These are phyloP conservation scores for Drosophila pandora DNA, from an alignment of 1,140 invertebrate species.

Conservation along the genomic window DNA sequence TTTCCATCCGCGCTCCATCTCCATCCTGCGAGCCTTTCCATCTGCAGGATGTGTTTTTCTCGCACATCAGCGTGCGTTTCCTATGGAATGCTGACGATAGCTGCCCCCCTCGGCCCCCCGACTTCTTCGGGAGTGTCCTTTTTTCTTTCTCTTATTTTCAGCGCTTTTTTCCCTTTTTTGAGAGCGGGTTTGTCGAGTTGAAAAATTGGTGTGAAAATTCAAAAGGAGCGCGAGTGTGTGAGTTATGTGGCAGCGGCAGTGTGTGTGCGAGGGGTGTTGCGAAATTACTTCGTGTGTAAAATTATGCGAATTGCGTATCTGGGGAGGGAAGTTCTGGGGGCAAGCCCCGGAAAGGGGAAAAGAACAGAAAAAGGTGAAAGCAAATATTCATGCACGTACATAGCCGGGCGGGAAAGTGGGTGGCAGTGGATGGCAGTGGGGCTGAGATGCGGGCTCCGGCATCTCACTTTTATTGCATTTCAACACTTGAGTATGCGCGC, in stretches of 20 bases:
- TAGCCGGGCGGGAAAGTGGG: slow-evolving; percentile 11
- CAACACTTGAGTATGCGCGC: slow-evolving; percentile 76
- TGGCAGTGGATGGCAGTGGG: slow-evolving; percentile 8
- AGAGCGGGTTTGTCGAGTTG: slow-evolving; percentile 79
- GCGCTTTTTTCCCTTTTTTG: slow-evolving; percentile 44
- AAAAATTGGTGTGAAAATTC: slow-evolving; percentile 83
- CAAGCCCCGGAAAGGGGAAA: slow-evolving; percentile 27
- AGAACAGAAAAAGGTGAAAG: slow-evolving; percentile 57
- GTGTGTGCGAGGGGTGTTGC: slow-evolving; percentile 63
- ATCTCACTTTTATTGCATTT: slow-evolving; percentile 82
- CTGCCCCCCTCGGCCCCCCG: slow-evolving; percentile 14
- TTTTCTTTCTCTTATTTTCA: slow-evolving; percentile 39
- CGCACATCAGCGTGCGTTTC: slow-evolving; percentile 80
- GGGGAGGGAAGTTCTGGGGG: slow-evolving; percentile 23
- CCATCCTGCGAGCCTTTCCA: slow-evolving; percentile 18
- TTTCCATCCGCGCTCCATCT: slow-evolving; percentile 1
- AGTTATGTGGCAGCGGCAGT: slow-evolving; percentile 37
- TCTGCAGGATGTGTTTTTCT: slow-evolving; percentile 76
- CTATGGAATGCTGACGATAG: slow-evolving; percentile 70
- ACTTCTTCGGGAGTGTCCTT: slow-evolving; percentile 36
- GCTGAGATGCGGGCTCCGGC: slow-evolving; percentile 48
- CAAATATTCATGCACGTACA: slow-evolving; percentile 75
- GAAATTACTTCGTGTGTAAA: slow-evolving; percentile 81
- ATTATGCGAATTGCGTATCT: slow-evolving; percentile 78
- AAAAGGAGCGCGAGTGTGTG: slow-evolving; percentile 78